These are phyloP conservation scores for Sula dactylatra DNA, from an alignment of 2,113 vertebrate genomes.

Conservation along the genomic window DNA sequence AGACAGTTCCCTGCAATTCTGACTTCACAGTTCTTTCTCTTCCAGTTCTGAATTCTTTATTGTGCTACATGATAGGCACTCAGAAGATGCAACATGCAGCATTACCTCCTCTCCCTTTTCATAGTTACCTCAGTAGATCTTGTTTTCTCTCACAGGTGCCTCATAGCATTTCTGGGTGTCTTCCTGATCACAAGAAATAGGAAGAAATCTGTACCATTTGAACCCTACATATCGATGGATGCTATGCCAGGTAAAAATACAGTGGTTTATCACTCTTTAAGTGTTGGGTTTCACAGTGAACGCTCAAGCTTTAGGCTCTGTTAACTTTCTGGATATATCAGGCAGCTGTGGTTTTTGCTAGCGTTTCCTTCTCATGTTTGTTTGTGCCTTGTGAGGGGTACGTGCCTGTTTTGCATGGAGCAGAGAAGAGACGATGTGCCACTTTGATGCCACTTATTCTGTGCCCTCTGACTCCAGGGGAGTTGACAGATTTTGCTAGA, in stretches of 20 bases:
- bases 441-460: not conserved
- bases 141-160: slow-evolving; percentile 73
- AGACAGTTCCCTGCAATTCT: not conserved
- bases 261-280: not conserved
- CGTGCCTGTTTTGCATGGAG: not conserved
- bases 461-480: not conserved
- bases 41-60: not conserved
- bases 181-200: slow-evolving; percentile 90
- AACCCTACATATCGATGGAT: slow-evolving; percentile 95
- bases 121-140: not conserved
- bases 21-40: not conserved
- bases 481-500: not conserved
- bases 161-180: slow-evolving; percentile 87
- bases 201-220: slow-evolving; percentile 85
- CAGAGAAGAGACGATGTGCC: not conserved
- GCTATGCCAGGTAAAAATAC: slow-evolving; percentile 84
- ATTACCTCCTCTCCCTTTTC: not conserved
- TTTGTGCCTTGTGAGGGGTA: not conserved
- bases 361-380: not conserved
- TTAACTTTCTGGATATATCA: not conserved
- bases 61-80: not conserved
- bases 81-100: not conserved
- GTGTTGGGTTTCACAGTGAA: not conserved
- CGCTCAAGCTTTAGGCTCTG: not conserved
- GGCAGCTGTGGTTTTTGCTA: not conserved